Conservation (phyloP, 2,797 vertebrate genomes). For the Hirundo rustica region DNA sequence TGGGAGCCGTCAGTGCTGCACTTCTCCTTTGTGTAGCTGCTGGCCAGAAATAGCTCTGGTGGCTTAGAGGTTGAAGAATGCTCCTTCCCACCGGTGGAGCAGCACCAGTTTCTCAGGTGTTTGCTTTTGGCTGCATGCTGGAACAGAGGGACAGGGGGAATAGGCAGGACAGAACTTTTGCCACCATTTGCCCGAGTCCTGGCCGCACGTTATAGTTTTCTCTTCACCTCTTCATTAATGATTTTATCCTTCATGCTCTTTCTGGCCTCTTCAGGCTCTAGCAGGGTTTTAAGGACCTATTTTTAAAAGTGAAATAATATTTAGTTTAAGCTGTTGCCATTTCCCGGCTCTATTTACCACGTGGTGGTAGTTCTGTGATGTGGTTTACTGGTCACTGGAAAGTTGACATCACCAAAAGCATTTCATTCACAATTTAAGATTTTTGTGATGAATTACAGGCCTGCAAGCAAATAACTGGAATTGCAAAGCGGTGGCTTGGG, state of each 20-base stretch:
- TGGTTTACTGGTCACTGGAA: conserved; percentile 71
- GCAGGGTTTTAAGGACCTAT: conserved; percentile 4
- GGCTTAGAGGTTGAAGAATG: neutral
- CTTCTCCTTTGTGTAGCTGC: conserved; percentile 50
- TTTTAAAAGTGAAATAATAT: conserved; percentile 48
- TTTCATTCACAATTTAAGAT: conserved; percentile 67
- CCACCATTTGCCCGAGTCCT: neutral
- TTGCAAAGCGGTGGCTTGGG: neutral
- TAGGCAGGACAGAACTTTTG: neutral
- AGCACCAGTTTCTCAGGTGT: neutral
- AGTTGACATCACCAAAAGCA: conserved; percentile 63
- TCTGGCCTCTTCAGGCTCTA: neutral
- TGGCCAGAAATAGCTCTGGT: conserved; percentile 33
- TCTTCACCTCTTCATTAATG: neutral
- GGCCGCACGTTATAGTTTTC: neutral
- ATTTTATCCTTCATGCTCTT: neutral
- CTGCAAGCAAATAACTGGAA: conserved; percentile 24
- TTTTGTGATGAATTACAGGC: conserved; percentile 46
- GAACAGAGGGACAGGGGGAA: neutral
- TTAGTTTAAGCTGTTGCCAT: conserved; percentile 42
- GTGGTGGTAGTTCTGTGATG: conserved; percentile 64
- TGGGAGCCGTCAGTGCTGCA: neutral
- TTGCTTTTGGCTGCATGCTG: accelerated
- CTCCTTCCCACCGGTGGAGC: neutral
- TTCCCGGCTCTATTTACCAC: conserved; percentile 53